Conservation (phyloP, 1,140 invertebrate species). For the Temnothorax longispinosus region DNA sequence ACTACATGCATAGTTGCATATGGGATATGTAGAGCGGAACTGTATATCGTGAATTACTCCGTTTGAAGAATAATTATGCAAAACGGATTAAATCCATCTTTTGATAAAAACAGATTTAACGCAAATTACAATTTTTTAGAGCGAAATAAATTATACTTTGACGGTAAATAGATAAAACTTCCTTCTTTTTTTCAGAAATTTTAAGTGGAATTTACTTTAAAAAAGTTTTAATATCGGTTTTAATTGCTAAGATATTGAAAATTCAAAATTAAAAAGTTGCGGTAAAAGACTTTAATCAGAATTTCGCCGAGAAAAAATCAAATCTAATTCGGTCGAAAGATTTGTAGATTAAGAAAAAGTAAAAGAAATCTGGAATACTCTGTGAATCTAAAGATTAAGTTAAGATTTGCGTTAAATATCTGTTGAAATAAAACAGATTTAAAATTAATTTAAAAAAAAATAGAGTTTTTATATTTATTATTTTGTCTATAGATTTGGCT, state of each 20-base stretch:
- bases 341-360: background rate
- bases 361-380: background rate
- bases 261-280: slow-evolving; percentile 43
- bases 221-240: slow-evolving; percentile 25
- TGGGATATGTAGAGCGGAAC: background rate
- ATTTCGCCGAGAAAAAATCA: background rate
- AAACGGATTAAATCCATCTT: slow-evolving; percentile 4
- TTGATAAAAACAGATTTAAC: background rate
- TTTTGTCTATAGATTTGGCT: background rate
- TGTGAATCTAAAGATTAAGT: background rate
- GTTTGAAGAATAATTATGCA: slow-evolving; percentile 18
- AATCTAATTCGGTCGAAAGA: slow-evolving; percentile 10
- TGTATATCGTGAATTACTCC: slow-evolving; percentile 10
- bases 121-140: slow-evolving; percentile 18
- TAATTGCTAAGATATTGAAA: slow-evolving; percentile 45
- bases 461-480: background rate
- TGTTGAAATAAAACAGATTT: background rate
- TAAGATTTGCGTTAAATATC: background rate
- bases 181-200: slow-evolving; percentile 10
- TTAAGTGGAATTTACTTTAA: slow-evolving; percentile 18
- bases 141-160: slow-evolving; percentile 3
- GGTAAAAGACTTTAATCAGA: slow-evolving; percentile 21
- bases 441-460: background rate
- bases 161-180: slow-evolving; percentile 5
- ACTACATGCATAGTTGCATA: slow-evolving; percentile 35